Base-by-base conservation (phyloP, 2,888 invertebrate genomes). In the Ethmia dodecea region DNA sequence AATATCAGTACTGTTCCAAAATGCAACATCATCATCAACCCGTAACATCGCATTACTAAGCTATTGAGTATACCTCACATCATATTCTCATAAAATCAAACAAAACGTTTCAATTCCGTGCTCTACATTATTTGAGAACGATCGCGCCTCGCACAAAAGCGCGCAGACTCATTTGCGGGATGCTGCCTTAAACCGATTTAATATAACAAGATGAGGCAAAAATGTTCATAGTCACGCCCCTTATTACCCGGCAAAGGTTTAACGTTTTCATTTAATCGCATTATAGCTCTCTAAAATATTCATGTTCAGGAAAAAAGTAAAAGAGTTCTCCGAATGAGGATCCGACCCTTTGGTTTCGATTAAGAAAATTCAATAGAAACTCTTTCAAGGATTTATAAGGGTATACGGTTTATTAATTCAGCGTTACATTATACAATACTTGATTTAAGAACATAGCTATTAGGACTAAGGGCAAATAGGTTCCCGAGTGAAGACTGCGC, bases 181-280 rank as follows among this genome's bases (percentile, higher is more conserved):
- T 45, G 52, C 51, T 55, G 47, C 51, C 58, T 51, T 40, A 40
- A 47, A 47, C 45, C 48, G 47, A 43, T 72, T 78, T 77, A 77
- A 80, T 81, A 76, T 75, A 66, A 74, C 60, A 58, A 67, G 72
- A 73, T 68, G 69, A 65, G 70, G 63, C 58, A 53, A 63, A 74
- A 79, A 74, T 73, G 68, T 72, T 67, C 69, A 58, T 43, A 75
- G 83, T 84, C 84, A 84, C 73, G 83, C 70, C 64, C 52, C 72
- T 79, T 83, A 83, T 83, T 83, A 79, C 80, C 58, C 45, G 45
- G 35, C 48, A 56, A 68, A 63, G 70, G 66, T 65, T 75, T 69
- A 71, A 68, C 58, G 63, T 73, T 77, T 76, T 78, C 78, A 71
- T 73, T 77, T 79, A 75, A 83, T 79, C 73, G 74, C 62, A 71